These are phyloP conservation scores for Numenius arquata DNA, from an alignment of 2,113 vertebrate genomes.

Conservation along the genomic window DNA sequence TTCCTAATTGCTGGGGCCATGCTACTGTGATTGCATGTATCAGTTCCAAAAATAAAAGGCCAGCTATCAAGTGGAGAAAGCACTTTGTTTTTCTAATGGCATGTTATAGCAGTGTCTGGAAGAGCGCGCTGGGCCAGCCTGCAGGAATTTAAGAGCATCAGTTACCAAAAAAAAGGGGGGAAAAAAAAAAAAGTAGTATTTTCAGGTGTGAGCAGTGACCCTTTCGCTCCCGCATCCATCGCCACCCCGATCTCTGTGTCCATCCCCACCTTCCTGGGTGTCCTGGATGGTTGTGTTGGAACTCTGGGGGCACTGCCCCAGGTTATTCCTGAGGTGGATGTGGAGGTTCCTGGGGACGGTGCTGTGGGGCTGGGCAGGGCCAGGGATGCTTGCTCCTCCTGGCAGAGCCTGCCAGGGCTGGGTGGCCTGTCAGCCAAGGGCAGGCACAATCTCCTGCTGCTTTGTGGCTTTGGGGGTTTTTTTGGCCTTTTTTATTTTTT, in stretches of 20 bases:
- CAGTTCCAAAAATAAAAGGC: conserved; percentile 10
- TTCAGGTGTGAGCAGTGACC: neutral
- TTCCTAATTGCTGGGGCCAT: conserved; percentile 38
- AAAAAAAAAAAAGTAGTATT: neutral
- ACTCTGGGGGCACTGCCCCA: neutral
- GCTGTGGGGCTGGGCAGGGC: neutral
- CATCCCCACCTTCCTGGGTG: rapidly evolving
- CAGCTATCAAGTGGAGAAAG: neutral
- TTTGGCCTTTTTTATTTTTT: too few relatives aligned
- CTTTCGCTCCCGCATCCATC: neutral
- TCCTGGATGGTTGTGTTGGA: rapidly evolving
- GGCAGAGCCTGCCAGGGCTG: neutral
- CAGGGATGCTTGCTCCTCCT: neutral
- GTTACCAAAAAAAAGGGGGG: too few relatives aligned
- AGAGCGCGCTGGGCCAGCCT: neutral
- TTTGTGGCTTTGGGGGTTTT: neutral
- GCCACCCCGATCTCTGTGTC: rapidly evolving
- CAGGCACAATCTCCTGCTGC: neutral
- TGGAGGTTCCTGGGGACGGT: neutral
- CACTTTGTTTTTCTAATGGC: neutral
- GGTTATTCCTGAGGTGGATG: rapidly evolving
- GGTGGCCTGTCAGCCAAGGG: neutral
- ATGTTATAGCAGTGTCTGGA: neutral
- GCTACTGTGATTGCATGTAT: conserved; percentile 9
- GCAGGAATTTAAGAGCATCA: neutral